phyloP scores from a whole-genome alignment of 1,140 invertebrate species.

The Drosophila saltans region DNA sequence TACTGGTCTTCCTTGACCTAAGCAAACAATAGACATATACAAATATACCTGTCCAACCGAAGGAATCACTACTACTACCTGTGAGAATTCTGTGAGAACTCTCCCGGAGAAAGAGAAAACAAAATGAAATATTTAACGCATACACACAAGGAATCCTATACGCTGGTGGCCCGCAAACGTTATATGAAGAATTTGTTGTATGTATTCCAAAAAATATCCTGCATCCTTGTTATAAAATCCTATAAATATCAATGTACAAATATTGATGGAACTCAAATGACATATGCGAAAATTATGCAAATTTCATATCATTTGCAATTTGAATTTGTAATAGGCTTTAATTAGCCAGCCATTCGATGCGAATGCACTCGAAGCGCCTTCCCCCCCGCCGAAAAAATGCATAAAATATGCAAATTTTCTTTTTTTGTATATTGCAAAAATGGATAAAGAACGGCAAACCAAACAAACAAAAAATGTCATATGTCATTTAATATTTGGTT shows the following conservation, averaged over 20 bases:
- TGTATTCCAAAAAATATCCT: constrained; percentile 41
- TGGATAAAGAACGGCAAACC: too few relatives aligned
- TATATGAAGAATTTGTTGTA: constrained; percentile 85
- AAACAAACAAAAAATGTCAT: constrained; percentile 43
- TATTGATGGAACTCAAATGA: constrained; percentile 48
- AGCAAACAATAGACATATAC: constrained; percentile 47
- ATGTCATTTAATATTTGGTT: constrained; percentile 43
- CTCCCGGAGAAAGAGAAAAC: constrained; percentile 20
- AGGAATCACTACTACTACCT: constrained; percentile 39
- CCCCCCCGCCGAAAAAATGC: constrained; percentile 35
- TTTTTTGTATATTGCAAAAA: constrained; percentile 6
- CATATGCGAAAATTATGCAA: constrained; percentile 77
- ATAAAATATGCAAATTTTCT: constrained; percentile 71
- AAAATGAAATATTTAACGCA: constrained; percentile 84
- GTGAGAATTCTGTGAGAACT: constrained; percentile 23
- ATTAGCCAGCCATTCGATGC: constrained; percentile 57
- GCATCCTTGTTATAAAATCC: constrained; percentile 16
- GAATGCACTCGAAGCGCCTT: constrained; percentile 39
- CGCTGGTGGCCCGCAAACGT: constrained; percentile 84
- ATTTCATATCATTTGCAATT: constrained; percentile 58
- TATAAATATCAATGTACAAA: constrained; percentile 31
- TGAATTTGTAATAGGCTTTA: constrained; percentile 56
- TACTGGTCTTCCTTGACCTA: constrained; percentile 50
- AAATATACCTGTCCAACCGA: constrained; percentile 31
- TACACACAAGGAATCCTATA: constrained; percentile 84